Evolutionary conservation across 2,888 invertebrate species (phyloP).

Genomic region (Nephrotoma flavescens): DNA sequence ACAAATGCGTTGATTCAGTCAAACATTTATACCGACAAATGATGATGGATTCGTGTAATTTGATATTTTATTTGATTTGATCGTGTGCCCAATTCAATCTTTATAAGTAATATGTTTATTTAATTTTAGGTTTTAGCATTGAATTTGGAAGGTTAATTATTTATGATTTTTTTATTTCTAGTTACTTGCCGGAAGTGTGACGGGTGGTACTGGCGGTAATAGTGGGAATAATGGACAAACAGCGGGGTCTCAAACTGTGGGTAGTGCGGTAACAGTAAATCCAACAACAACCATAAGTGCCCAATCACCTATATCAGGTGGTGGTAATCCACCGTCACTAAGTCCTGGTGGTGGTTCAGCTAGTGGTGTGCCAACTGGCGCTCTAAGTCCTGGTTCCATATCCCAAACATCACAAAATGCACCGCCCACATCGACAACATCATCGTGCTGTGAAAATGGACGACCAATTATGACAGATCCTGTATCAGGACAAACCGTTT

Average conservation of each 20-base stretch:
- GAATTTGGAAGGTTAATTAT: background rate
- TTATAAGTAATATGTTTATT: background rate
- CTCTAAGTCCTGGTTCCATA: conserved; percentile 29
- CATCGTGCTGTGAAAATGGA: conserved; percentile 77
- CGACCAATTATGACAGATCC: conserved; percentile 86
- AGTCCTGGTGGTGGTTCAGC: conserved; percentile 46
- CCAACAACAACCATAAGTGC: conserved; percentile 55
- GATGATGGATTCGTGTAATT: background rate
- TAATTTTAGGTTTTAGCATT: background rate
- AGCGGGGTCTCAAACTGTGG: background rate
- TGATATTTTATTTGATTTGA: conserved; percentile 2
- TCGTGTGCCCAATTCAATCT: background rate
- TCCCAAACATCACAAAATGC: conserved; percentile 30
- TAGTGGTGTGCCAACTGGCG: conserved; percentile 22
- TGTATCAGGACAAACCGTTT: conserved; percentile 82
- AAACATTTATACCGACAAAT: background rate
- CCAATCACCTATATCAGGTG: conserved; percentile 64
- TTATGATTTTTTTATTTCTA: background rate
- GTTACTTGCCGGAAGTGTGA: conserved; percentile 1
- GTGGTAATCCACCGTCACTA: conserved; percentile 55
- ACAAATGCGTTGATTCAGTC: background rate
- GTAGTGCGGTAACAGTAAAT: conserved; percentile 9
- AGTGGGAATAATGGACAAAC: background rate
- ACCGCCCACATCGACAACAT: conserved; percentile 24
- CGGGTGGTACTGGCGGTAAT: background rate